phyloP scores from a whole-genome alignment of 53 echinoderm and acorn worm genomes.

The Echinometra lucunter region DNA sequence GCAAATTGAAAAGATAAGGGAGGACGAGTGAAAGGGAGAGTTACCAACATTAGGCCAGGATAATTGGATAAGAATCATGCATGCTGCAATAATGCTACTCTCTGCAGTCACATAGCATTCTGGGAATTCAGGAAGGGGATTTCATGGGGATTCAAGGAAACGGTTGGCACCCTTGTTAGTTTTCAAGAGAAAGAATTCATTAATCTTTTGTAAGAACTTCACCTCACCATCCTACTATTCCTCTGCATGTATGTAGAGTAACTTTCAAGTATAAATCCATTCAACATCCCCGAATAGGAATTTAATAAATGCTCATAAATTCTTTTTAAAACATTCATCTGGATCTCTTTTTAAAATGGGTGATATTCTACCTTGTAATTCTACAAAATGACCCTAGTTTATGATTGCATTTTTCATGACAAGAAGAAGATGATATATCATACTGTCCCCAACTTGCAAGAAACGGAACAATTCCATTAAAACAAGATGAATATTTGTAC shows the following conservation, averaged over 20 bases:
- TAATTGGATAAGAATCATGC: slow-evolving; percentile 45
- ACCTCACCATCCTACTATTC: no score
- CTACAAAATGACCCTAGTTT: background rate
- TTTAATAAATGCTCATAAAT: background rate
- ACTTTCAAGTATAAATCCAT: background rate
- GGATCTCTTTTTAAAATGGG: background rate
- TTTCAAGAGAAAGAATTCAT: background rate
- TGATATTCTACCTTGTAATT: background rate
- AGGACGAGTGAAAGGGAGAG: slow-evolving; percentile 13
- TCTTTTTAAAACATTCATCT: background rate
- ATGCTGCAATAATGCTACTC: slow-evolving; percentile 3
- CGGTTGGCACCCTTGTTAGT: background rate
- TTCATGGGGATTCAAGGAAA: background rate
- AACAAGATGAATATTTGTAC: background rate
- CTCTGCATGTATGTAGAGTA: no score
- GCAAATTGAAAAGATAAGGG: slow-evolving; percentile 16
- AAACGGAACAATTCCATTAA: background rate
- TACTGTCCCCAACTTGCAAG: background rate
- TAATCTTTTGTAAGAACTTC: background rate
- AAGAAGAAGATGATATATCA: background rate
- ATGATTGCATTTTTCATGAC: background rate
- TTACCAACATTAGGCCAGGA: slow-evolving; percentile 12
- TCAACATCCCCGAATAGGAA: background rate
- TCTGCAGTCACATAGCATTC: background rate
- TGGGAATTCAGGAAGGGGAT: background rate